Percentiles rank a stretch among this genome's conserved stretches.
phyloP scores from a whole-genome alignment of 2,113 vertebrate genomes.

The Ramphastos sulfuratus region DNA sequence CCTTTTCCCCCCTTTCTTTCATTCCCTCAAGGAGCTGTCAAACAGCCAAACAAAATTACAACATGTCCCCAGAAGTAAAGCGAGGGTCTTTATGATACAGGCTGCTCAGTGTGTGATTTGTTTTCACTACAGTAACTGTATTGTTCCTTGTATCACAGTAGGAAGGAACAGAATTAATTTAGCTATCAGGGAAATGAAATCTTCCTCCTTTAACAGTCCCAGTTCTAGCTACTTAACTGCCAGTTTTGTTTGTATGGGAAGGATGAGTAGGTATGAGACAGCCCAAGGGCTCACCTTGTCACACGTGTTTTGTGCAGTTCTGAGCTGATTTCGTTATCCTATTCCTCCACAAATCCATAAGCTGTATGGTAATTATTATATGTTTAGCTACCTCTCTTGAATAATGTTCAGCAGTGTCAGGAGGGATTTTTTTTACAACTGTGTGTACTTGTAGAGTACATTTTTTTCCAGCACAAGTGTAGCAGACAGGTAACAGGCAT shows the following conservation, averaged over 20 bases:
- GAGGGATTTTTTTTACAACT: not conserved
- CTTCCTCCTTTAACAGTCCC: not conserved
- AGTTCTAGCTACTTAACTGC: not conserved
- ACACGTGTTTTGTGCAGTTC: not conserved
- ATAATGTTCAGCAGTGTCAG: not conserved
- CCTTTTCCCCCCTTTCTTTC: not conserved
- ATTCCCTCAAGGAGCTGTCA: not conserved
- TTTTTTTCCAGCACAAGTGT: not conserved
- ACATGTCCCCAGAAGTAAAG: not conserved
- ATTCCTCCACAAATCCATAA: not conserved
- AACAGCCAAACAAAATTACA: conserved; percentile 11
- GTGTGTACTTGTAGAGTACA: not conserved
- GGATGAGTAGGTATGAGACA: not conserved
- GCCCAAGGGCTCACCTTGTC: not conserved
- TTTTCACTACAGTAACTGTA: not conserved
- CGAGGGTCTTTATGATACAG: not conserved
- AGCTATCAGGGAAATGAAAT: not conserved
- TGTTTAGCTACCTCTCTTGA: not conserved
- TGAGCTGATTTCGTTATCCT: not conserved
- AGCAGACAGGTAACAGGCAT: not conserved
- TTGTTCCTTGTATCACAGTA: not conserved
- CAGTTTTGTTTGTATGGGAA: not conserved
- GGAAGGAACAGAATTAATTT: not conserved
- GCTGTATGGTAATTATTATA: not conserved
- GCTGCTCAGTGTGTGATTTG: not conserved